Percentiles rank a stretch among this genome's conserved stretches.
These are phyloP conservation scores for Corydoras maculifer DNA, from an alignment of 2,113 vertebrate genomes.

Conservation along the genomic window DNA sequence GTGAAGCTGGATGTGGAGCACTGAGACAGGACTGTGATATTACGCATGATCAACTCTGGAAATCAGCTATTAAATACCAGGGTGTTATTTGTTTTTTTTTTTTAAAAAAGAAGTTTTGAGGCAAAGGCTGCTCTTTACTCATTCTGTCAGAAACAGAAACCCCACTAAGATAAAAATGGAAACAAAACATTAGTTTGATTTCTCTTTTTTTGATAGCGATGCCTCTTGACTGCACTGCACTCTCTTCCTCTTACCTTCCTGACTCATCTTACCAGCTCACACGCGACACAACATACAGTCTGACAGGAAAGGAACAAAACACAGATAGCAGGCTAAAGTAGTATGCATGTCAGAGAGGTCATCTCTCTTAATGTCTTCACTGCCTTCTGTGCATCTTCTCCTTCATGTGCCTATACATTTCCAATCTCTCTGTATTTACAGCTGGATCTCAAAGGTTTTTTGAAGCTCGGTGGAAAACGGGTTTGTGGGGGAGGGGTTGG, in stretches of 20 bases:
- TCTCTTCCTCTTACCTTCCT: conserved; percentile 15
- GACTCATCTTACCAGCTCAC: conserved; percentile 28
- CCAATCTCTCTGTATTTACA: conserved; percentile 60
- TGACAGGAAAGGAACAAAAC: conserved; percentile 33
- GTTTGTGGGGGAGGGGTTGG: conserved; percentile 92
- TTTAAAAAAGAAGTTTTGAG: neutral
- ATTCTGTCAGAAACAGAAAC: conserved; percentile 1
- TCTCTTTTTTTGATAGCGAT: neutral
- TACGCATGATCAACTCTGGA: neutral
- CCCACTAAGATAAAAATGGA: conserved; percentile 10
- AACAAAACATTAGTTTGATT: neutral
- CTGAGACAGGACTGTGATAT: conserved; percentile 24
- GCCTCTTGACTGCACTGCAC: conserved; percentile 1
- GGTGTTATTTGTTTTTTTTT: neutral
- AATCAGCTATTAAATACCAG: conserved; percentile 3
- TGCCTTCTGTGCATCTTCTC: conserved; percentile 18
- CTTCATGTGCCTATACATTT: conserved; percentile 24
- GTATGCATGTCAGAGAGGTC: conserved; percentile 24
- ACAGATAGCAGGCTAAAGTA: conserved; percentile 20
- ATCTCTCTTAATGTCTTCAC: conserved; percentile 28
- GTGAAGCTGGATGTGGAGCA: conserved; percentile 29
- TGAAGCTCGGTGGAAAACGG: conserved; percentile 97
- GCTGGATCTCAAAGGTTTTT: conserved; percentile 98
- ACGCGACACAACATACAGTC: conserved; percentile 22
- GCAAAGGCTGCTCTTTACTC: conserved; percentile 15